These are phyloP conservation scores for Macrotrachela quadricornifera DNA, from an alignment of 1,140 invertebrate genomes.

Conservation along the genomic window DNA sequence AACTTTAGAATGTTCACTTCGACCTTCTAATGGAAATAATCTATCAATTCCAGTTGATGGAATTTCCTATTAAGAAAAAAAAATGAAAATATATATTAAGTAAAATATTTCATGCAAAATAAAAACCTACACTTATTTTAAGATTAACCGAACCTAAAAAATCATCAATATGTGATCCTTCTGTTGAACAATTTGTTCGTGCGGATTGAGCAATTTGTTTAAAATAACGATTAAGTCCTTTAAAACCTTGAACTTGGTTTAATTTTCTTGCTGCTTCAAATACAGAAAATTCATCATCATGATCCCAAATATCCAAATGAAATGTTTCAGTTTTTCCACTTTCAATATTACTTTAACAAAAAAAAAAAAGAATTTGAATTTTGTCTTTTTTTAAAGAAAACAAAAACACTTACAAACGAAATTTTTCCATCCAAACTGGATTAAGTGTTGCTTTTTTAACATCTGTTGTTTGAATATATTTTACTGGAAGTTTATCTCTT, in stretches of 20 bases:
- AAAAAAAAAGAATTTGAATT: not conserved
- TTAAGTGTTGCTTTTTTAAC: conserved; percentile 73
- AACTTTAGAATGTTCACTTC: conserved; percentile 66
- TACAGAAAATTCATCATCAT: conserved; percentile 62
- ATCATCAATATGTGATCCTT: conserved; percentile 54
- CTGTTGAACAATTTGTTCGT: conserved; percentile 43
- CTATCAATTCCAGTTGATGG: conserved; percentile 69
- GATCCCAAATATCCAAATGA: conserved; percentile 85
- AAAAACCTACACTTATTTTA: conserved; percentile 53
- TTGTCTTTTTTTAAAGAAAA: not conserved
- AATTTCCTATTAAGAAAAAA: conserved; percentile 43
- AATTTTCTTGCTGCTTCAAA: conserved; percentile 76
- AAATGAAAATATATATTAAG: not conserved
- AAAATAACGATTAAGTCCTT: conserved; percentile 73
- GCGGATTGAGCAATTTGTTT: conserved; percentile 90
- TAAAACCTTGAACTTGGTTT: conserved; percentile 73
- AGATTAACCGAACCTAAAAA: conserved; percentile 59
- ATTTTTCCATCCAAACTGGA: conserved; percentile 84
- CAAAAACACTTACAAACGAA: conserved; percentile 60
- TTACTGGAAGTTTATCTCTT: conserved; percentile 47
- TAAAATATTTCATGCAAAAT: too few relatives aligned
- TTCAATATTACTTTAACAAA: conserved; percentile 52
- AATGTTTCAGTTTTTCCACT: conserved; percentile 61
- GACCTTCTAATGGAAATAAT: conserved; percentile 69
- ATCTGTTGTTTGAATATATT: conserved; percentile 71